Evolutionary conservation across 2,888 invertebrate genomes (phyloP).

Genomic region (Eubasilissa splendida): DNA sequence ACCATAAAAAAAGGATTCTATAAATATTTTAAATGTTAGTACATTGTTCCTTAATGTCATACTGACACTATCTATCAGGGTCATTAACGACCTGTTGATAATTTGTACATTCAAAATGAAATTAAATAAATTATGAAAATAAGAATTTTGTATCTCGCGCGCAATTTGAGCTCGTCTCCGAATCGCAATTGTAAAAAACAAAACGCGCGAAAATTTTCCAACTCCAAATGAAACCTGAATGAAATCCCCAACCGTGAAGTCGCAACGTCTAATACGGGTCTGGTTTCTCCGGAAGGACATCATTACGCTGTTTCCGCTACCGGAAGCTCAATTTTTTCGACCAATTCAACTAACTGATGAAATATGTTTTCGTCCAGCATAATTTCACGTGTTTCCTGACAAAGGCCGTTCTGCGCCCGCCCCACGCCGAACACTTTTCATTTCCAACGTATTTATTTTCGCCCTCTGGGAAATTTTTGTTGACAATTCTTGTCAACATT

Average conservation of each 20-base stretch:
- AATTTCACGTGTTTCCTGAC: conserved; percentile 4
- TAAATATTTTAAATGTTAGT: no score
- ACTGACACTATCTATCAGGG: no score
- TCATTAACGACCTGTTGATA: no score
- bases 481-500: neutral
- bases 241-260: neutral
- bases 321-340: conserved; percentile 40
- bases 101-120: no score
- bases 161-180: no score
- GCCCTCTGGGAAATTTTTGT: conserved; percentile 15
- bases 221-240: neutral
- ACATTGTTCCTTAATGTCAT: no score
- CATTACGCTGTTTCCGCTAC: conserved; percentile 40
- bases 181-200: no score
- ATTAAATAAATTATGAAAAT: no score
- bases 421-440: neutral
- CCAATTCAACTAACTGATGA: conserved; percentile 42
- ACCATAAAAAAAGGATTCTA: no score
- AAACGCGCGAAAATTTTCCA: no score
- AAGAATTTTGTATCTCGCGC: no score
- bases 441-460: neutral
- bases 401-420: neutral
- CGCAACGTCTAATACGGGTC: conserved; percentile 7
- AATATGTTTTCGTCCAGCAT: conserved; percentile 27
- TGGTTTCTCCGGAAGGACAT: conserved; percentile 41